Base-by-base conservation (phyloP, 2,113 vertebrate species). In the Parus major region DNA sequence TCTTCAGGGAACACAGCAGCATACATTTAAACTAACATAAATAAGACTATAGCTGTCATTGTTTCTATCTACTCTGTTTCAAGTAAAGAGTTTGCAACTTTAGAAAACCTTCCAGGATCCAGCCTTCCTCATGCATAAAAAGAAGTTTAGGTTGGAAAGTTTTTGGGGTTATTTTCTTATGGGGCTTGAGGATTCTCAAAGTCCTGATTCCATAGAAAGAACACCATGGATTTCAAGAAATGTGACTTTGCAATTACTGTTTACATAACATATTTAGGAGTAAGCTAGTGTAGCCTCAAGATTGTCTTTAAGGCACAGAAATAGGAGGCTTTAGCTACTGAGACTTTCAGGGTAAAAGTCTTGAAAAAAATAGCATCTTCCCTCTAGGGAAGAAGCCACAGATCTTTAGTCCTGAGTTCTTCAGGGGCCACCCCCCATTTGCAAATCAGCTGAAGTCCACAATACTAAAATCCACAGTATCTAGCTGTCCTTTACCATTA, bases 401-500 rank as follows among this genome's bases (percentile, higher is more conserved):
- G 44, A 33, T 27, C 14, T 77, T 64, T 22, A 83, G 18, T 1
- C 14, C 44, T 15, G 24, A 15, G 8, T 53, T 81, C 52, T 50
- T 64, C 24, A 57, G 31, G 16, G 69, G 11, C 12, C 12, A 23
- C 7, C 1, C 3, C 47, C 0, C 0, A 28, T 11, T 21, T 10
- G 21, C 13, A 11, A 82, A 55, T 79, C 25, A n/a, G 1, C 12
- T 66, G 2, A 70, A 75, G 5, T 29, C 18, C 39, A 55, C 25
- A 76, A 23, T 35, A 5, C 11, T 47, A 13, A 61, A 83, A 15
- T 35, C 20, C 52, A 50, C 23, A 76, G 22, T 44, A 72, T 31
- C 5, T 31, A n/a, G 5, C 9, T 69, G 3, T 5, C 46, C 17
- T 82, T 64, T 65, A 11, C 4, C 10, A 21, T 72, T 83, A 25